Percentiles rank a stretch among this genome's conserved stretches.
Evolutionary conservation across 2,113 vertebrate species (phyloP).

Genomic region (Probosciger aterrimus): DNA sequence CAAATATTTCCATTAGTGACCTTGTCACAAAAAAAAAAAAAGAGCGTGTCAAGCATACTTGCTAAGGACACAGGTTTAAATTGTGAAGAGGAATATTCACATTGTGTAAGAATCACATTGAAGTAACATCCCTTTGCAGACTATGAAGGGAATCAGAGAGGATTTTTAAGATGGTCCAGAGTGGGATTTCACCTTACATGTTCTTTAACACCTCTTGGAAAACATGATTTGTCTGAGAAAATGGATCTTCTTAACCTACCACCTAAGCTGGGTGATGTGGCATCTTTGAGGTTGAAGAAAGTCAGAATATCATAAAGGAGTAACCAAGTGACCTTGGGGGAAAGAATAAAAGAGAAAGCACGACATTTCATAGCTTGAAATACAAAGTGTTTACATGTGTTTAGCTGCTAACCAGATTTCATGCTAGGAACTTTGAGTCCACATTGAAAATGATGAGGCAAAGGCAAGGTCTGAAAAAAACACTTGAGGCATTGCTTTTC

Average conservation of each 20-base stretch:
- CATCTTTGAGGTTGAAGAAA: neutral
- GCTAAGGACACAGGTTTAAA: neutral
- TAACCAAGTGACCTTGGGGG: neutral
- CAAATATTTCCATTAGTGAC: neutral
- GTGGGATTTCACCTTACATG: neutral
- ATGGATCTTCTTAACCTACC: neutral
- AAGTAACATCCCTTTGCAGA: neutral
- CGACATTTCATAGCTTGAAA: neutral
- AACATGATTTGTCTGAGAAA: neutral
- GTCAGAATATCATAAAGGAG: neutral
- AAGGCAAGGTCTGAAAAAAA: neutral
- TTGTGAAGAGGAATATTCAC: neutral
- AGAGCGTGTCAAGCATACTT: neutral
- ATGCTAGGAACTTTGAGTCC: neutral
- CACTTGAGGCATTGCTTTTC: neutral
- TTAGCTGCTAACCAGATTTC: neutral
- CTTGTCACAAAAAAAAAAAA: neutral
- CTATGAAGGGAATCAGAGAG: neutral
- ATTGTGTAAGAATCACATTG: neutral
- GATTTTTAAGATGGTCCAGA: neutral
- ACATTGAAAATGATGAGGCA: neutral
- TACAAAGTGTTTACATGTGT: neutral
- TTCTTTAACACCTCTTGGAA: neutral
- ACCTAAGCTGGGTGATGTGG: neutral
- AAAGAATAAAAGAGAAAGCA: neutral